phyloP scores from a whole-genome alignment of 2,888 invertebrate species.

The Sphaerophoria rueppellii region DNA sequence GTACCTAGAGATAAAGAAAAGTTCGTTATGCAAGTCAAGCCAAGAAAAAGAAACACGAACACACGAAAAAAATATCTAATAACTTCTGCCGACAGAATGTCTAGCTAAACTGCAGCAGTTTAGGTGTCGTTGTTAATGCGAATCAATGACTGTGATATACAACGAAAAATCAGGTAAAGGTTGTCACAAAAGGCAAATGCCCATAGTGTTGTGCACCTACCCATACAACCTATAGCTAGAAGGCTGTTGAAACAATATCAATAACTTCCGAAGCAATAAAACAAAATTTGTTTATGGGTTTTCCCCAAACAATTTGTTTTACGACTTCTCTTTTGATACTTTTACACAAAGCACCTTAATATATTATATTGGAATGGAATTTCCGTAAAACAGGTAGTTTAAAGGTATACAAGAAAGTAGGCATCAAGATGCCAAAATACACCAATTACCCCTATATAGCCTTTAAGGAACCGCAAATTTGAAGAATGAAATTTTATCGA shows the following conservation, averaged over 20 bases:
- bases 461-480: conserved; percentile 63
- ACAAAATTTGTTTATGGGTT: conserved; percentile 70
- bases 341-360: conserved; percentile 30
- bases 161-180: conserved; percentile 18
- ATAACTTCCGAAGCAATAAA: conserved; percentile 68
- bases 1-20: background rate
- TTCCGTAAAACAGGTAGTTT: conserved; percentile 52
- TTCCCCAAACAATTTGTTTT: conserved; percentile 64
- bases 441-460: conserved; percentile 2
- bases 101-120: conserved; percentile 34
- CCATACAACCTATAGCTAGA: conserved; percentile 4
- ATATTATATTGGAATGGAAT: conserved; percentile 53
- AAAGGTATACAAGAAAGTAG: background rate
- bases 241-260: conserved; percentile 42
- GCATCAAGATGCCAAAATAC: conserved; percentile 10
- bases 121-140: conserved; percentile 6
- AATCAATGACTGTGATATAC: conserved; percentile 29
- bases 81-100: conserved; percentile 52
- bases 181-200: conserved; percentile 2
- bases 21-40: conserved; percentile 58
- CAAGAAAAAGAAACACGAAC: conserved; percentile 13
- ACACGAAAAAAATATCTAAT: background rate
- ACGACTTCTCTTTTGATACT: conserved; percentile 48
- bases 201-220: no score
- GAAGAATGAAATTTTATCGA: conserved; percentile 62